Conservation (phyloP, 2,888 invertebrate genomes). For the Augochlorella aurata region DNA sequence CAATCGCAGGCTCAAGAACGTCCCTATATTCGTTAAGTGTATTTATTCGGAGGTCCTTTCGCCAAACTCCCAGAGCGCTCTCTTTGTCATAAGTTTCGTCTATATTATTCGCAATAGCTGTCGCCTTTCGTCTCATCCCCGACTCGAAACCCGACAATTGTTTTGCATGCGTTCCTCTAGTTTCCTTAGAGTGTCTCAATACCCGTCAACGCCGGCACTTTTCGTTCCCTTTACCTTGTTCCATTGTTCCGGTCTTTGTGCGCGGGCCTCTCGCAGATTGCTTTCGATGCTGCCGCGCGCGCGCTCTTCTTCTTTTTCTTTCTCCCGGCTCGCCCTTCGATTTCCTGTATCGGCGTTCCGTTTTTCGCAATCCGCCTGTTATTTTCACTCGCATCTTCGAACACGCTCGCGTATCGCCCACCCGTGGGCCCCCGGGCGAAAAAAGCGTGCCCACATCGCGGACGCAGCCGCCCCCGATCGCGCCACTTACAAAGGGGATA, state of each 20-base stretch:
- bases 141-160: slow-evolving; percentile 38
- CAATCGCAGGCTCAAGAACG: too few relatives aligned
- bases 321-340: background rate
- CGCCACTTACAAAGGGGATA: background rate
- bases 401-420: background rate
- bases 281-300: slow-evolving; percentile 35
- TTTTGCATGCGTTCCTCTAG: slow-evolving; percentile 26
- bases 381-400: slow-evolving; percentile 36
- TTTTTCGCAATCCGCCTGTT: slow-evolving; percentile 34
- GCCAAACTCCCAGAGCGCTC: too few relatives aligned
- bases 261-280: slow-evolving; percentile 44
- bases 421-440: background rate
- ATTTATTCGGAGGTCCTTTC: too few relatives aligned
- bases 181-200: slow-evolving; percentile 23
- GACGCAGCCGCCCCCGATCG: background rate
- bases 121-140: slow-evolving; percentile 35
- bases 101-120: background rate
- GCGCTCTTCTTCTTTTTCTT: background rate
- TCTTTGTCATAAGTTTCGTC: background rate
- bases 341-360: slow-evolving; percentile 24
- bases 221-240: slow-evolving; percentile 44
- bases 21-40: too few relatives aligned
- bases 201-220: slow-evolving; percentile 25
- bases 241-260: slow-evolving; percentile 52
- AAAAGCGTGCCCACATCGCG: slow-evolving; percentile 8